phyloP scores from a whole-genome alignment of 1,140 invertebrate genomes.

The Maconellicoccus hirsutus region DNA sequence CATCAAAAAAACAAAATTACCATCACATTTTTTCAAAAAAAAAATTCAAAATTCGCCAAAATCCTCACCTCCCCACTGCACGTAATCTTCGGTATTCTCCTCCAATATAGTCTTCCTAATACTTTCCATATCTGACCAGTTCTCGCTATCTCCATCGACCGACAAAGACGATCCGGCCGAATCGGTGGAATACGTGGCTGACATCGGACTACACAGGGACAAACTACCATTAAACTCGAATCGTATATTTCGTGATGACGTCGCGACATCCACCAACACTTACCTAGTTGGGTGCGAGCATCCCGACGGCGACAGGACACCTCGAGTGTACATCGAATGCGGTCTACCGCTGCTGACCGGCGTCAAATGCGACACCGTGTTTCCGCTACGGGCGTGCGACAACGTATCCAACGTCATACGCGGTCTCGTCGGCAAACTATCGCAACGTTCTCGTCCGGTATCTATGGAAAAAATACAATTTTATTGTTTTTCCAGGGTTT shows the following conservation, averaged over 20 bases:
- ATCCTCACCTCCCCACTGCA: constrained; percentile 35
- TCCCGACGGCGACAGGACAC: constrained; percentile 49
- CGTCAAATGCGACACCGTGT: constrained; percentile 33
- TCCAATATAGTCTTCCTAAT: constrained; percentile 51
- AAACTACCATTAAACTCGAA: too few relatives aligned
- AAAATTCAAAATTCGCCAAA: constrained; percentile 6
- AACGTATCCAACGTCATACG: constrained; percentile 30
- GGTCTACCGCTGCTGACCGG: constrained; percentile 35
- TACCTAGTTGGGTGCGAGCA: constrained; percentile 47
- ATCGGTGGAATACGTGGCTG: constrained; percentile 50
- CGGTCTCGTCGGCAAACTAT: constrained; percentile 44
- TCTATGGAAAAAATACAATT: neutral
- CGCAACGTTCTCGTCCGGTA: constrained; percentile 50
- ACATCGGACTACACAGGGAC: constrained; percentile 35
- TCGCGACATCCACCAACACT: constrained; percentile 31
- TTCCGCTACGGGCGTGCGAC: constrained; percentile 30
- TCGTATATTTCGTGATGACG: too few relatives aligned
- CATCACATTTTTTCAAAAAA: neutral
- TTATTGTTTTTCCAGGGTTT: too few relatives aligned
- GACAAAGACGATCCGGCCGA: constrained; percentile 57
- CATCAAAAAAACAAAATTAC: neutral
- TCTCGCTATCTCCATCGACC: constrained; percentile 46
- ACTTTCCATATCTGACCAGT: constrained; percentile 30
- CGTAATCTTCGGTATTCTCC: constrained; percentile 46
- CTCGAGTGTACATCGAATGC: constrained; percentile 44